A percentile compares a stretch with the other conserved stretches of the same genome.
These are phyloP conservation scores for Mallotus villosus DNA, from an alignment of 2,797 vertebrate species.

Conservation along the genomic window DNA sequence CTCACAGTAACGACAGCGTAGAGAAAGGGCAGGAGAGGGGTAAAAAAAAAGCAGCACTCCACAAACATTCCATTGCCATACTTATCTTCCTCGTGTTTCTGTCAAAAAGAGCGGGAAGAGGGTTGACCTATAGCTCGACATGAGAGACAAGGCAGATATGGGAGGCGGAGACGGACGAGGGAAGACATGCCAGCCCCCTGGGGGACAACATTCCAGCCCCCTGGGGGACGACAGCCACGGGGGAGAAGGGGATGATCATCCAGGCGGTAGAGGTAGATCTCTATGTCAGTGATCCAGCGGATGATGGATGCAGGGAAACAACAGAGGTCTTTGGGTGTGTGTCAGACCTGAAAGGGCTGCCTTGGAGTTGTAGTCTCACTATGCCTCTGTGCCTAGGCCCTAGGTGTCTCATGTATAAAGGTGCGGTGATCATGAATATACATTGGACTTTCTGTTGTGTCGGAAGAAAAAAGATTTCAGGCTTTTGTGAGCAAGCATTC, in stretches of 20 bases:
- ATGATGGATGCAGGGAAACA: not conserved
- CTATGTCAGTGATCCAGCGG: not conserved
- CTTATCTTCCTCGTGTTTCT: conserved; percentile 1
- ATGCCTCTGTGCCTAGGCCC: too few species aligned
- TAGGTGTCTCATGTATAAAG: too few species aligned
- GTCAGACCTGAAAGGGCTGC: too few species aligned
- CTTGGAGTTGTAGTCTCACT: too few species aligned
- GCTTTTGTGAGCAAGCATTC: too few species aligned
- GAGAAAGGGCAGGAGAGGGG: not conserved
- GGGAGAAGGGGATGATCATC: not conserved
- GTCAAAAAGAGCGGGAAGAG: conserved; percentile 22
- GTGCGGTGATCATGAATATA: too few species aligned
- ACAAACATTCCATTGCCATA: not conserved
- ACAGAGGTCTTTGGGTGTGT: too few species aligned
- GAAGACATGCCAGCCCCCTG: not conserved
- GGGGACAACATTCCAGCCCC: too few species aligned
- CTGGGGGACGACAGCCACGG: too few species aligned
- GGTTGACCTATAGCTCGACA: conserved; percentile 34
- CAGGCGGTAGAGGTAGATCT: not conserved
- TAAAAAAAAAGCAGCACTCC: not conserved
- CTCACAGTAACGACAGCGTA: not conserved
- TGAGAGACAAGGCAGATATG: not conserved
- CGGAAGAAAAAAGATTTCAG: too few species aligned
- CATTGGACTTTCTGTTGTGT: too few species aligned
- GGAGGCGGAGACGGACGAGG: not conserved